Conservation (phyloP, 2,113 vertebrate species). For the Gavialis gangeticus region DNA sequence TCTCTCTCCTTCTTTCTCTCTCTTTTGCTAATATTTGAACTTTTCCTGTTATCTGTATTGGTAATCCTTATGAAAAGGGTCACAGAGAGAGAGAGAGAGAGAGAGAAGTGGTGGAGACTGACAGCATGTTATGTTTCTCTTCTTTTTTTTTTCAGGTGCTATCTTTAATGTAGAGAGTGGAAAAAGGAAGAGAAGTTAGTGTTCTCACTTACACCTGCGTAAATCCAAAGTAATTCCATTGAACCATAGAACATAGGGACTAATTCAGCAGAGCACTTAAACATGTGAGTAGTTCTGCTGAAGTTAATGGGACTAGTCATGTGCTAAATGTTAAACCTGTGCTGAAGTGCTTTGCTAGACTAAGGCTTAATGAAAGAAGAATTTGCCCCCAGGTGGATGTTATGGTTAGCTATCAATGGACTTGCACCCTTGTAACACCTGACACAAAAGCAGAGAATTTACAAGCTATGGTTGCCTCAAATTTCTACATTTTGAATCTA, state of each 20-base stretch:
- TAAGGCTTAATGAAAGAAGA: not conserved
- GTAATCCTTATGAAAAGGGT: not conserved
- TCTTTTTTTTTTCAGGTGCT: not conserved
- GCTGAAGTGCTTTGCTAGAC: constrained; percentile 53
- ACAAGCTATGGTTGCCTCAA: not conserved
- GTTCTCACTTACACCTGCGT: not conserved
- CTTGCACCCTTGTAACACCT: not conserved
- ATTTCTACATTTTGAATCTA: not conserved
- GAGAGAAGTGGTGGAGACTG: not conserved
- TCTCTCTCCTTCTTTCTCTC: too few relatives aligned
- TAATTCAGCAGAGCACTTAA: constrained; percentile 31
- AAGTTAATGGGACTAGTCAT: not conserved
- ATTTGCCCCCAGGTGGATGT: not conserved
- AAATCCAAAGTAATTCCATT: constrained; percentile 17
- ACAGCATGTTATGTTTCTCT: not conserved
- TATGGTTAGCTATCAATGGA: not conserved
- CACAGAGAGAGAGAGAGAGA: too few relatives aligned
- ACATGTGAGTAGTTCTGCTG: not conserved
- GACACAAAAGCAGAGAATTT: not conserved
- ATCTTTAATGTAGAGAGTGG: not conserved
- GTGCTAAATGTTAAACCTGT: constrained; percentile 25
- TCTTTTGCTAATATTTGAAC: not conserved
- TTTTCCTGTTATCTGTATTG: not conserved
- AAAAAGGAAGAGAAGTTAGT: not conserved
- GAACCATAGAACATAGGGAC: not conserved